A percentile compares a stretch with the other conserved stretches of the same genome.
phyloP scores from a whole-genome alignment of 2,113 vertebrate species.

The Psittacara wagleri region DNA sequence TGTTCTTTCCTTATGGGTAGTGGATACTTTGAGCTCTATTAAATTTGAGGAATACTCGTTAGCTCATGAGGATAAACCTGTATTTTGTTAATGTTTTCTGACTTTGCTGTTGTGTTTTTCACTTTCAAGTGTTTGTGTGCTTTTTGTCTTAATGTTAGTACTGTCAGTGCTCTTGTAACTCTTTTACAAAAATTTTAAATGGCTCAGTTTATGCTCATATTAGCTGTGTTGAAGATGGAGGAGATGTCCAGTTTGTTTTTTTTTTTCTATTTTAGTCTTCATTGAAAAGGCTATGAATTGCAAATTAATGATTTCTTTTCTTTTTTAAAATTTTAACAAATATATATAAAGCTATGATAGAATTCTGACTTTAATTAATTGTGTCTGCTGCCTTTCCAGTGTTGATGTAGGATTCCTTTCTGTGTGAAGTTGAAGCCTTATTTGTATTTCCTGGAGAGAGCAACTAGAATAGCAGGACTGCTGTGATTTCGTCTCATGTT shows the following conservation, averaged over 20 bases:
- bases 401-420: neutral
- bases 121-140: neutral
- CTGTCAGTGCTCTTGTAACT: neutral
- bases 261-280: neutral
- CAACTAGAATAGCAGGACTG: constrained; percentile 76
- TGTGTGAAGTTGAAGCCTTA: neutral
- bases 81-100: neutral
- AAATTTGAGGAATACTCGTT: neutral
- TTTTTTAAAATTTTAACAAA: neutral
- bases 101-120: neutral
- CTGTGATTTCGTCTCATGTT: constrained; percentile 67
- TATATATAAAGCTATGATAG: neutral
- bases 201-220: neutral
- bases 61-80: neutral
- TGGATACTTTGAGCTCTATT: neutral
- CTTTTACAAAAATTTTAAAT: neutral
- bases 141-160: neutral
- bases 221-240: neutral
- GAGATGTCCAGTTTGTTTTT: neutral
- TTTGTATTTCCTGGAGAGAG: constrained; percentile 74
- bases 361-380: constrained; percentile 14
- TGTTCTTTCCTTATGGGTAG: neutral
- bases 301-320: neutral
- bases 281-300: neutral
- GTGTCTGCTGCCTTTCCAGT: neutral